Base-by-base conservation (phyloP, 2,797 vertebrate genomes). In the Diceros bicornis region DNA sequence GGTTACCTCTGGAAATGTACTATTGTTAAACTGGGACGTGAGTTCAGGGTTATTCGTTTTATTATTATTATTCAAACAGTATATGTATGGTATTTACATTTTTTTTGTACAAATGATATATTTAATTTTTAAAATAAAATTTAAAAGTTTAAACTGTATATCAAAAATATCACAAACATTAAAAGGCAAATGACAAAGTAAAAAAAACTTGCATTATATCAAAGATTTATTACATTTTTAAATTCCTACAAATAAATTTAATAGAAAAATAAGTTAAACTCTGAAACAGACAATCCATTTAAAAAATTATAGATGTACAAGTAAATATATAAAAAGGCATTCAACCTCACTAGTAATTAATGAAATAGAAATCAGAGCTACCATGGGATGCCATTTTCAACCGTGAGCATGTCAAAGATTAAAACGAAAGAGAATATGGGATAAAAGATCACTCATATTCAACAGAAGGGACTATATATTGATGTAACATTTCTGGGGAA, bases 101-200 rank as follows among this genome's bases (percentile, higher is more conserved):
- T 62, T 64, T 62, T 68, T 89, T 91, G 27, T 81, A 81, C n/a
- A 75, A 88, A 85, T 72, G 9, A 94, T 85, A 61, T 47, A 91
- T 88, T 79, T 96, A 81, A 57, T 81, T 89, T 85, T 97, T 71
- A 17, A 81, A 66, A 52, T 86, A 90, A 92, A 90, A 55, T 7
- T 41, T 85, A 97, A 84, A 78, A 14, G 23, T 55, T 89, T 89
- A 92, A 85, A 93, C 23, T 81, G 2, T 83, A 11, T n/a, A 89
- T 77, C 32, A 91, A 95, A 95, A 96, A 69, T 55, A 72, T n/a
- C 21, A 68, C 8, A 91, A 85, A 82, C 2, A 77, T 77, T 72
- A 93, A 88, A 91, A 91, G 13, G 4, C 12, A 91, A 93, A 89
- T 87, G 23, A 92, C 34, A 91, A 95, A 79, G 6, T 71, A 61